Percentiles rank a stretch among this genome's conserved stretches.
phyloP scores from a whole-genome alignment of 2,113 vertebrate genomes.

The Ellobius talpinus region DNA sequence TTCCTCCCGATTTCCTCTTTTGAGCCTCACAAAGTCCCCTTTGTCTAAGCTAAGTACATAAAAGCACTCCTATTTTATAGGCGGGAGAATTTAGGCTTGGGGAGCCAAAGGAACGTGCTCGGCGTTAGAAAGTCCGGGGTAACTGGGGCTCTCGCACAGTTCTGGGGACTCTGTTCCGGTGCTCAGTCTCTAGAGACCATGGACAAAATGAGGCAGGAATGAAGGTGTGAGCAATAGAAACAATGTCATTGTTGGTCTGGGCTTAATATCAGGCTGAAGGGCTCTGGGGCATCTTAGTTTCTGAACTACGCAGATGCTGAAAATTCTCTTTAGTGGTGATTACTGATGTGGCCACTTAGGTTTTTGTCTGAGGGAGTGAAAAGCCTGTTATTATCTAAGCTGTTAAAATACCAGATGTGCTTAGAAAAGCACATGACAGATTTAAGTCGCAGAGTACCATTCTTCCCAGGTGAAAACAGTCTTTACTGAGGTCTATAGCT shows the following conservation, averaged over 20 bases:
- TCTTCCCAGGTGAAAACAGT: constrained; percentile 37
- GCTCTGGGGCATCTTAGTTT: constrained; percentile 41
- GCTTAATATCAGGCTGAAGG: constrained; percentile 12
- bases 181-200: neutral
- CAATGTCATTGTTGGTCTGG: neutral
- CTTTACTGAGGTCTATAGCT: neutral
- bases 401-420: constrained; percentile 38
- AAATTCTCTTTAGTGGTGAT: constrained; percentile 54
- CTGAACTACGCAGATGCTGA: constrained; percentile 37
- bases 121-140: neutral
- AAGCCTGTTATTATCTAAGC: constrained; percentile 8
- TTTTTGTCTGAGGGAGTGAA: constrained; percentile 51
- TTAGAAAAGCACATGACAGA: neutral
- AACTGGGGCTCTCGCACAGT: neutral
- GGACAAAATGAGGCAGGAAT: neutral
- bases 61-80: constrained; percentile 12
- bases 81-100: neutral
- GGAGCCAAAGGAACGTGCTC: neutral
- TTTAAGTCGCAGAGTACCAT: neutral
- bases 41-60: neutral
- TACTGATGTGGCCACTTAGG: constrained; percentile 17
- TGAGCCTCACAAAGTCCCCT: neutral
- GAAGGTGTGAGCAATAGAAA: neutral
- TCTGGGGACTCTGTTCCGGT: neutral
- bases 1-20: constrained; percentile 17